These are phyloP conservation scores for Microctenopoma stevenorrisi DNA, from an alignment of 2,797 vertebrate genomes.

Conservation along the genomic window DNA sequence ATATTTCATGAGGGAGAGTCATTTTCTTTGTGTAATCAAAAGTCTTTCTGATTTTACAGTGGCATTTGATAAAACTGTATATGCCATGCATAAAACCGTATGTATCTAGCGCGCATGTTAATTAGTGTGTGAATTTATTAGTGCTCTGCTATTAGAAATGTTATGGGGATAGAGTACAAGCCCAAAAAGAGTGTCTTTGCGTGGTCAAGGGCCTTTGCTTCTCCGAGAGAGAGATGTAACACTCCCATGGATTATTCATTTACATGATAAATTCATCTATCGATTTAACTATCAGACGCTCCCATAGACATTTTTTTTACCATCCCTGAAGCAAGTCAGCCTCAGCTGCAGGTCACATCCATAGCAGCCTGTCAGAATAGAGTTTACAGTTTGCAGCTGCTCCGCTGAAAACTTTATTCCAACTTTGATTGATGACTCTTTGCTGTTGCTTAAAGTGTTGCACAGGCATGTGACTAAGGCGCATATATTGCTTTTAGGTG, in stretches of 20 bases:
- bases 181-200: slow-evolving; percentile 29
- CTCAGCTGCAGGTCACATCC: slow-evolving; percentile 21
- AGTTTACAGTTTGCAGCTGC: slow-evolving; percentile 31
- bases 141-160: slow-evolving; percentile 6
- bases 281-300: slow-evolving; percentile 43
- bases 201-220: slow-evolving; percentile 26
- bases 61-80: slow-evolving; percentile 50
- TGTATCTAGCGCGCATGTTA: slow-evolving; percentile 40
- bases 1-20: slow-evolving; percentile 63
- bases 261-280: slow-evolving; percentile 50
- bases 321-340: slow-evolving; percentile 5
- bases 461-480: slow-evolving; percentile 36
- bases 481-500: slow-evolving; percentile 48
- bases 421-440: slow-evolving; percentile 54
- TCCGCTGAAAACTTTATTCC: slow-evolving; percentile 43
- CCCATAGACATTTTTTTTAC: slow-evolving; percentile 8
- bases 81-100: slow-evolving; percentile 33
- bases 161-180: slow-evolving; percentile 24
- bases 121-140: slow-evolving; percentile 50
- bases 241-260: slow-evolving; percentile 54
- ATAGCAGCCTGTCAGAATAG: slow-evolving; percentile 19
- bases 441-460: slow-evolving; percentile 37
- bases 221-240: slow-evolving; percentile 26
- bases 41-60: slow-evolving; percentile 48
- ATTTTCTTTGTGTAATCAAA: slow-evolving; percentile 64